These are phyloP conservation scores for Drosophila infuscata DNA, from an alignment of 2,888 invertebrate species.

Conservation along the genomic window DNA sequence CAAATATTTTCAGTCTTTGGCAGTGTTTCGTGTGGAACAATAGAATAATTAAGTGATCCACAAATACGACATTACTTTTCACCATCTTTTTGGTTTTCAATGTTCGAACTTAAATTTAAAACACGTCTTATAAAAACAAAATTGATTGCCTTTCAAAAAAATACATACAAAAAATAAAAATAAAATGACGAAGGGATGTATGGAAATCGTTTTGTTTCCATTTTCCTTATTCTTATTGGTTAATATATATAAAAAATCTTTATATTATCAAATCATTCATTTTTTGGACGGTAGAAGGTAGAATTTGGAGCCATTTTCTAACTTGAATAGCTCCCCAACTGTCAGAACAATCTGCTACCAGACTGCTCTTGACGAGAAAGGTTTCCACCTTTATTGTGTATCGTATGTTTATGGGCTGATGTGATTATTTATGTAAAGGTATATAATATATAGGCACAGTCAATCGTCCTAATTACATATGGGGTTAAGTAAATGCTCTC, in stretches of 20 bases:
- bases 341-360: neutral
- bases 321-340: neutral
- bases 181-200: neutral
- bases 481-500: no score
- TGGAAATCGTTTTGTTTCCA: neutral
- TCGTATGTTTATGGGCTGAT: no score
- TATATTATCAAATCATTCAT: neutral
- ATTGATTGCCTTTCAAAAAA: neutral
- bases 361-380: neutral
- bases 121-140: neutral
- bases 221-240: neutral
- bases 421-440: neutral
- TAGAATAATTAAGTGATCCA: neutral
- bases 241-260: neutral
- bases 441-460: neutral
- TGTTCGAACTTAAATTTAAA: neutral
- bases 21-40: neutral
- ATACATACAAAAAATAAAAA: neutral
- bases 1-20: conserved; percentile 27
- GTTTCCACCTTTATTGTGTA: neutral
- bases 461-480: neutral
- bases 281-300: neutral
- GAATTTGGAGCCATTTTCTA: neutral
- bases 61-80: neutral
- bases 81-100: neutral